phyloP scores from a whole-genome alignment of 2,888 invertebrate species.

The Zygothrica quintamaculata region DNA sequence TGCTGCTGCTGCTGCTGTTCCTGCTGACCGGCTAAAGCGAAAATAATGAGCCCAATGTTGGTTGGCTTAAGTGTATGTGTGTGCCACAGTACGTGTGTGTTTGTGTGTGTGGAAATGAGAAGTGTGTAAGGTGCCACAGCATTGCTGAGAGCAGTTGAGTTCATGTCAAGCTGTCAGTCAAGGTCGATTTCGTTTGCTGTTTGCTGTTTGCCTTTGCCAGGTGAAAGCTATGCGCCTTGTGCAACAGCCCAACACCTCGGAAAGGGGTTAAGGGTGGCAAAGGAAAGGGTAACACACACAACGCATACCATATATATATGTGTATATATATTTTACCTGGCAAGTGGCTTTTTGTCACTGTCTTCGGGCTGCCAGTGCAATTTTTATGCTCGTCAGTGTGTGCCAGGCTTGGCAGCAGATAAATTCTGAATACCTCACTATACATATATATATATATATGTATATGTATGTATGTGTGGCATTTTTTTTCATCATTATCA shows the following conservation, averaged over 20 bases:
- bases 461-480: conserved; percentile 34
- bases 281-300: conserved; percentile 5
- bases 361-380: conserved; percentile 72
- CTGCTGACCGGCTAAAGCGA: conserved; percentile 70
- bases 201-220: conserved; percentile 33
- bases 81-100: conserved; percentile 3
- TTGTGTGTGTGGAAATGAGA: not conserved
- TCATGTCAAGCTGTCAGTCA: conserved; percentile 80
- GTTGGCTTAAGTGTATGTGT: conserved; percentile 32
- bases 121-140: conserved; percentile 22
- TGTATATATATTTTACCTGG: conserved; percentile 39
- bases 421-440: conserved; percentile 39
- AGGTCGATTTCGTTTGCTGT: conserved; percentile 72
- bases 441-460: conserved; percentile 10
- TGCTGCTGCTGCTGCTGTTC: conserved; percentile 47
- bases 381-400: conserved; percentile 65
- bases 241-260: conserved; percentile 41
- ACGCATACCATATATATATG: conserved; percentile 3
- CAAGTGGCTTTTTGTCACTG: conserved; percentile 78
- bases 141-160: conserved; percentile 69
- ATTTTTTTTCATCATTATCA: conserved; percentile 77
- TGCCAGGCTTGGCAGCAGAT: conserved; percentile 43
- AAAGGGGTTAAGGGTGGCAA: conserved; percentile 29
- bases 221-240: conserved; percentile 54
- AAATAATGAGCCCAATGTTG: conserved; percentile 73